Base-by-base conservation (phyloP, 2,888 invertebrate species). In the Drosophila yooni region DNA sequence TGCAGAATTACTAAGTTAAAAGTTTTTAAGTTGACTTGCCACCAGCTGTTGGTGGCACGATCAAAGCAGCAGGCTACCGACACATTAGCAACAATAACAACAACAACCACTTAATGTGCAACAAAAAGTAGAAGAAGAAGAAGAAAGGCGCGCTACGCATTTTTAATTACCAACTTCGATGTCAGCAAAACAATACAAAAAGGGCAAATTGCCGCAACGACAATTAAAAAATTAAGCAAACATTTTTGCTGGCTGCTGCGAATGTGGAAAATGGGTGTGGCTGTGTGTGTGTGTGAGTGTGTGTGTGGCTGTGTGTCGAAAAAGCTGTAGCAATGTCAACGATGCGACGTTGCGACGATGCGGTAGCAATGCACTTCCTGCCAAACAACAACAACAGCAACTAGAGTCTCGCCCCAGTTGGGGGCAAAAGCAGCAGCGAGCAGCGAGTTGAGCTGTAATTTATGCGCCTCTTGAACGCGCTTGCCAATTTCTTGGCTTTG, bases 381-480 rank as follows among this genome's bases (percentile, higher is more conserved):
- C 76, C 77, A 53, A 36, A 40, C 72, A 66, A 63, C 53, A 70
- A 31, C 46, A 68, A 29, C 53, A 67, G 25, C 34, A 59, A 46
- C 18, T 51, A 33, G 29, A n/a, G 46, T 53, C 27, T 38, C 48
- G 71, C 78, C 70, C 52, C 79, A 58, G 57, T 29, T 51, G 46
- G 43, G 46, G 51, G 61, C 51, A 13, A 56, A n/a, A 54, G 54
- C 36, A 54, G 54, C 25, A 36, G 25, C 48, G n/a, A 43, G 51
- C 18, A 25, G 25, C 51, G 27, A 43, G 51, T 54, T 61, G 63
- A 56, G 61, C 72, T 64, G 81, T 88, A 87, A 87, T 87, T 86
- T 87, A 87, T 87, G 87, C 88, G 88, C 77, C 82, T 86, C 82
- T 86, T 86, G 74, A 77, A 85, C 88, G 85, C 83, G 83, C 82